phyloP scores from a whole-genome alignment of 2,888 invertebrate genomes.

The Epiblema foenella region DNA sequence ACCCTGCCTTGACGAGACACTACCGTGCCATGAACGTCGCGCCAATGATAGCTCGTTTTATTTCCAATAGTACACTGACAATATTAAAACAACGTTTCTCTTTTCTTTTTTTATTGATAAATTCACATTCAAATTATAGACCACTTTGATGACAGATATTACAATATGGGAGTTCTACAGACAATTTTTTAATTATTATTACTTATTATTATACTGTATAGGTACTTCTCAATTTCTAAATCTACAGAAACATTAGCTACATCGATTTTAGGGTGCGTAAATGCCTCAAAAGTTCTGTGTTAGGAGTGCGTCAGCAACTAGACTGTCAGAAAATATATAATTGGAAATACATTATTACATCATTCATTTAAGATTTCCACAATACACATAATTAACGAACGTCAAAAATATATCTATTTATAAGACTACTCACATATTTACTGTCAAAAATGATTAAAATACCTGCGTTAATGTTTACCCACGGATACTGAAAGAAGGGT shows the following conservation, averaged over 20 bases:
- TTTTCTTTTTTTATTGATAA: conserved; percentile 83
- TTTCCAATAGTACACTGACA: not conserved
- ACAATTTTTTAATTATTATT: conserved; percentile 74
- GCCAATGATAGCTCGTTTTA: too few species aligned
- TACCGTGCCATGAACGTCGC: too few species aligned
- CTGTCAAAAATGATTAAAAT: conserved; percentile 65
- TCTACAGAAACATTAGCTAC: conserved; percentile 77
- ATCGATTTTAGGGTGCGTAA: conserved; percentile 79
- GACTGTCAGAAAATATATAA: conserved; percentile 73
- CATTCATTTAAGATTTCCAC: conserved; percentile 74
- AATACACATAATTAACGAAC: conserved; percentile 73
- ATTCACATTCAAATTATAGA: conserved; percentile 85
- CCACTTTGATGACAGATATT: conserved; percentile 81
- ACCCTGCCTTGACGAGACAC: too few species aligned
- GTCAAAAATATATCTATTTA: conserved; percentile 81
- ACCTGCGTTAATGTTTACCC: conserved; percentile 53
- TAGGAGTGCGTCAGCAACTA: conserved; percentile 68
- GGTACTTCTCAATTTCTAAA: conserved; percentile 80
- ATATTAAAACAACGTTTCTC: conserved; percentile 47
- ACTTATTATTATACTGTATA: conserved; percentile 80
- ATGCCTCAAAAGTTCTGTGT: conserved; percentile 79
- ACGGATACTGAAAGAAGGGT: not conserved
- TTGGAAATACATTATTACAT: conserved; percentile 75
- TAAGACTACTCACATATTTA: conserved; percentile 76
- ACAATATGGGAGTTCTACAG: conserved; percentile 78